Conservation (phyloP, 2,797 vertebrate genomes). For the Crypturellus tataupa region DNA sequence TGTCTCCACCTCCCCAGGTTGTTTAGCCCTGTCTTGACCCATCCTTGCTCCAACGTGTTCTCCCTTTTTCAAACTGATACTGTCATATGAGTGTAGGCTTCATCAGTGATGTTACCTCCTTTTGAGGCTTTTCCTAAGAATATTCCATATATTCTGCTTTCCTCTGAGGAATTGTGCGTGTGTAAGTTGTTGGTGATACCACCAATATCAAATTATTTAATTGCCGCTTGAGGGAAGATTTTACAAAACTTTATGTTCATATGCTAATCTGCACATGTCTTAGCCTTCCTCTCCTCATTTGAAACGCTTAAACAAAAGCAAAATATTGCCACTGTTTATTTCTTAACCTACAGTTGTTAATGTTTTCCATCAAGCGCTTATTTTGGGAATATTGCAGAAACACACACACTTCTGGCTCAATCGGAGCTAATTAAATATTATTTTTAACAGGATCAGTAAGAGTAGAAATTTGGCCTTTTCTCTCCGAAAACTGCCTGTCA, state of each 20-base stretch:
- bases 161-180: background rate
- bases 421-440: background rate
- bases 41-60: background rate
- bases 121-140: background rate
- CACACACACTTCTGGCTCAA: background rate
- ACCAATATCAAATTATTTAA: background rate
- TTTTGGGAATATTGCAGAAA: background rate
- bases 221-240: background rate
- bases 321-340: background rate
- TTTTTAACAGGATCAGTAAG: background rate
- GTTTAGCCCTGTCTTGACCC: background rate
- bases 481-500: background rate
- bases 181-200: background rate
- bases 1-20: no score
- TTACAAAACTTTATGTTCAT: background rate
- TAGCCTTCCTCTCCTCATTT: background rate
- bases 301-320: background rate
- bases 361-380: background rate
- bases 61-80: accelerated
- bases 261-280: background rate
- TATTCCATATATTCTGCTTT: background rate
- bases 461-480: background rate
- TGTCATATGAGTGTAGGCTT: background rate
- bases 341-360: background rate
- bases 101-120: background rate